Evolutionary conservation across 2,113 vertebrate genomes (phyloP).

Genomic region (Eidolon helvum): DNA sequence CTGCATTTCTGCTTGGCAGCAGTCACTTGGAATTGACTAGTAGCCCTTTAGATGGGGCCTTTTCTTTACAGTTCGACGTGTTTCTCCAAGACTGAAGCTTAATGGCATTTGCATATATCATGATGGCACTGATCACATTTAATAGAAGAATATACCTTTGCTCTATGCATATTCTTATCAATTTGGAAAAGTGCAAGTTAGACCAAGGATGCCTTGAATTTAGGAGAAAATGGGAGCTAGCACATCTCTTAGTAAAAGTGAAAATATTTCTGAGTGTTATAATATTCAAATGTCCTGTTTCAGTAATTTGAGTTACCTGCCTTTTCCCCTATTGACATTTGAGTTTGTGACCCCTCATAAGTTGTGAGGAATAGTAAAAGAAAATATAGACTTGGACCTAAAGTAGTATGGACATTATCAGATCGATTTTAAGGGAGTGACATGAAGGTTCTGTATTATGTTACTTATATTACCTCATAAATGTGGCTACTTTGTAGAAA

Average conservation of each 20-base stretch:
- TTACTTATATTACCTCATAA: not conserved
- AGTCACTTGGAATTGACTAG: not conserved
- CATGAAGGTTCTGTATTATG: not conserved
- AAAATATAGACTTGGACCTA: not conserved
- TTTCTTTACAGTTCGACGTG: not conserved
- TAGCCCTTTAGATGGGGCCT: not conserved
- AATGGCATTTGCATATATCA: not conserved
- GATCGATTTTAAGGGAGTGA: not conserved
- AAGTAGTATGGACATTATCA: not conserved
- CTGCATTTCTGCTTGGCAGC: not conserved
- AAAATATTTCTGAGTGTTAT: not conserved
- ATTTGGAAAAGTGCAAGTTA: constrained; percentile 7
- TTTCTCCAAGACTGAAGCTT: not conserved
- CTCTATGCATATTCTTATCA: not conserved
- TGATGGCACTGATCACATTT: not conserved
- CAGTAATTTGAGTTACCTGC: not conserved
- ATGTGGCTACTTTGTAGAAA: not conserved
- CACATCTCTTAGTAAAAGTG: not conserved
- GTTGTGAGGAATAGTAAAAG: not conserved
- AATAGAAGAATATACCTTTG: not conserved
- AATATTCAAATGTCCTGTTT: not conserved
- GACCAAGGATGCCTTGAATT: not conserved
- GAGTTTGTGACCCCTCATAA: not conserved
- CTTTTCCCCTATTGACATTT: not conserved
- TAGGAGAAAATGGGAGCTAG: not conserved